Percentiles rank a stretch among this genome's conserved stretches.
phyloP scores from a whole-genome alignment of 2,888 invertebrate genomes.

The Xestia sexstrigata region DNA sequence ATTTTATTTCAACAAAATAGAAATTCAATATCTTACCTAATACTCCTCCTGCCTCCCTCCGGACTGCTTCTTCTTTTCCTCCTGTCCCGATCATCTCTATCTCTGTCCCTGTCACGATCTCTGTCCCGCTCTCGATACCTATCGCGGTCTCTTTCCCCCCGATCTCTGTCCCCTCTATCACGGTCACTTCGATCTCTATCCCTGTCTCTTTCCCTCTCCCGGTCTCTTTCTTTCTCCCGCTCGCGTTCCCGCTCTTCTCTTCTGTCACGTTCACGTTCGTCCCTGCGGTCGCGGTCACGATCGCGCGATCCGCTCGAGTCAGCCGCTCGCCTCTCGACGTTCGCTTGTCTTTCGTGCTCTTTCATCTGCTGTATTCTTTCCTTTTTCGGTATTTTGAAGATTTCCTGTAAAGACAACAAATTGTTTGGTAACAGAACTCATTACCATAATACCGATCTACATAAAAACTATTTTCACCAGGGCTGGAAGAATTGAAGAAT shows the following conservation, averaged over 20 bases:
- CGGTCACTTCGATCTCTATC: slow-evolving; percentile 77
- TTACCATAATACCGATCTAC: background rate
- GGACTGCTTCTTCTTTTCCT: slow-evolving; percentile 86
- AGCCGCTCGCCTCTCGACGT: slow-evolving; percentile 89
- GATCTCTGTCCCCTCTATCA: slow-evolving; percentile 74
- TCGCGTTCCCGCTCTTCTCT: slow-evolving; percentile 75
- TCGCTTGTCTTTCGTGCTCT: slow-evolving; percentile 97
- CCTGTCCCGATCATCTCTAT: slow-evolving; percentile 83
- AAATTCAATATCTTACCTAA: slow-evolving; percentile 75
- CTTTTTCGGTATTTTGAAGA: slow-evolving; percentile 98
- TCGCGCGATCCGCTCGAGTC: slow-evolving; percentile 86
- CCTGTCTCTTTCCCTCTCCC: slow-evolving; percentile 75
- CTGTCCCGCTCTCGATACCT: slow-evolving; percentile 74
- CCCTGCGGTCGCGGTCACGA: slow-evolving; percentile 75
- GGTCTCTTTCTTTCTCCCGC: slow-evolving; percentile 77
- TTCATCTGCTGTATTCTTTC: slow-evolving; percentile 98
- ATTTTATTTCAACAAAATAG: background rate
- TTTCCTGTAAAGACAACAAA: slow-evolving; percentile 81
- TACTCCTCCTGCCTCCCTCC: slow-evolving; percentile 86
- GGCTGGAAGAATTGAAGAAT: background rate
- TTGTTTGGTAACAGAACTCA: background rate
- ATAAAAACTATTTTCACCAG: background rate
- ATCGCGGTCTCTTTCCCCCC: slow-evolving; percentile 78
- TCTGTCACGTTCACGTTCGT: slow-evolving; percentile 76
- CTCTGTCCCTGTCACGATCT: slow-evolving; percentile 78